Evolutionary conservation across 2,113 vertebrate genomes (phyloP), one percentile per base, ranked within the genome.

Genomic region (Bothrops jararaca): DNA sequence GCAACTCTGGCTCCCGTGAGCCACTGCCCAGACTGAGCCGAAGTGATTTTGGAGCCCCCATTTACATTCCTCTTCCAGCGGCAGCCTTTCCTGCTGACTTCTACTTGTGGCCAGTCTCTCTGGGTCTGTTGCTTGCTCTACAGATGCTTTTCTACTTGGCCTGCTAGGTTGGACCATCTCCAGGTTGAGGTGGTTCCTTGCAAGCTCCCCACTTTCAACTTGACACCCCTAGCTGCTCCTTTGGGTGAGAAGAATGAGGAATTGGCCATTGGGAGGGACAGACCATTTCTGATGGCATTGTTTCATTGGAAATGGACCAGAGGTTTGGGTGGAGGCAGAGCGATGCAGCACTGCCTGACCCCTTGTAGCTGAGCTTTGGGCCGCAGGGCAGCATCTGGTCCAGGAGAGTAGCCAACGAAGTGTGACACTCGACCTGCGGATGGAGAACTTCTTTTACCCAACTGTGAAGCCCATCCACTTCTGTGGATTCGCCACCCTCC

Each of bases 371-470:
- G 97, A 95, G 96, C 96, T 97, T 96, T 97, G 97, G 97, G 98
- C 98, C 96, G 97, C 24, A 96, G 97, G 98, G 98, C 98, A 98
- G 97, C 98, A 98, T 98, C 98, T 98, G 98, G 98, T 99, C 98
- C 95, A 96, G 96, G 98, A 98, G 98, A 98, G 99, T 99, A 99
- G 99, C 98, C 98, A 98, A n/a, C 4, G 13, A n/a, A 97, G 98
- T 98, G 98, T 98, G 97, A 97, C 97, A 97, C 98, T 98, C 97
- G 97, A 97, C 97, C 98, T 97, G 98, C 97, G 98, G 98, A 99
- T 99, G 99, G 98, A 98, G 98, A 97, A 97, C 98, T 98, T 97
- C 98, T 98, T 98, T 98, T 98, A 29, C 0, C 18, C 74, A 22
- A 7, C 34, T 2, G 6, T 39, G 69, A 80, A 22, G 6, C 69